Conservation (phyloP, 2,797 vertebrate genomes). For the Rhinophrynus dorsalis region DNA sequence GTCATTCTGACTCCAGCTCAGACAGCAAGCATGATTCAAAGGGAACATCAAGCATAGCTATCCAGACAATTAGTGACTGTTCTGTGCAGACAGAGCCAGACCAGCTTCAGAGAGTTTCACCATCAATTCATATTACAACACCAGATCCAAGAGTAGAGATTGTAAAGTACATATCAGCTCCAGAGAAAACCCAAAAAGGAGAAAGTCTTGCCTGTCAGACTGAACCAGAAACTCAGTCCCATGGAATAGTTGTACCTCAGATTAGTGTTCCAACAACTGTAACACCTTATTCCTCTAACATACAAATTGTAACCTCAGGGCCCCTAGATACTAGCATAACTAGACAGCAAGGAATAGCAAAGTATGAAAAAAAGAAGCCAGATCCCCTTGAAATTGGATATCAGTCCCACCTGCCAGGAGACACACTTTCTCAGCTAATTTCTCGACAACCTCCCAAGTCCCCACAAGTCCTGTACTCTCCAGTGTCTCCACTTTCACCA, state of each 20-base stretch:
- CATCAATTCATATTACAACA: conserved; percentile 93
- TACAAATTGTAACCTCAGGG: conserved; percentile 86
- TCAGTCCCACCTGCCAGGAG: conserved; percentile 85
- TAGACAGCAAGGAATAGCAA: conserved; percentile 79
- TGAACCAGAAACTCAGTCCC: conserved; percentile 86
- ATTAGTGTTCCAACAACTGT: conserved; percentile 88
- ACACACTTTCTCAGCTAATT: conserved; percentile 85
- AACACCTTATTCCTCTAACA: conserved; percentile 88
- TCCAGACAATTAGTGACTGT: conserved; percentile 94
- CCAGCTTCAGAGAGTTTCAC: conserved; percentile 86
- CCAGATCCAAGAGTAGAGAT: conserved; percentile 93
- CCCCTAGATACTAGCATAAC: conserved; percentile 70
- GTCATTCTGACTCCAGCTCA: conserved; percentile 79
- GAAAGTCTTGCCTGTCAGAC: conserved; percentile 98
- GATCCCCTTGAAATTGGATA: conserved; percentile 96
- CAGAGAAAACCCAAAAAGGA: conserved; percentile 91
- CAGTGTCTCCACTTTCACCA: conserved; percentile 93
- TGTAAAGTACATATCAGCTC: conserved; percentile 92
- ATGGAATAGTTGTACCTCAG: conserved; percentile 84
- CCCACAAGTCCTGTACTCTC: conserved; percentile 96
- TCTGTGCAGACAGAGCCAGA: conserved; percentile 95
- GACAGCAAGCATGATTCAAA: conserved; percentile 84
- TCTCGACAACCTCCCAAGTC: conserved; percentile 91
- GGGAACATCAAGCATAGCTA: conserved; percentile 85
- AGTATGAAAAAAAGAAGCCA: conserved; percentile 94